A percentile compares a stretch with the other conserved stretches of the same genome.
Evolutionary conservation across 2,113 vertebrate genomes (phyloP).

Genomic region (Corvus cornix): DNA sequence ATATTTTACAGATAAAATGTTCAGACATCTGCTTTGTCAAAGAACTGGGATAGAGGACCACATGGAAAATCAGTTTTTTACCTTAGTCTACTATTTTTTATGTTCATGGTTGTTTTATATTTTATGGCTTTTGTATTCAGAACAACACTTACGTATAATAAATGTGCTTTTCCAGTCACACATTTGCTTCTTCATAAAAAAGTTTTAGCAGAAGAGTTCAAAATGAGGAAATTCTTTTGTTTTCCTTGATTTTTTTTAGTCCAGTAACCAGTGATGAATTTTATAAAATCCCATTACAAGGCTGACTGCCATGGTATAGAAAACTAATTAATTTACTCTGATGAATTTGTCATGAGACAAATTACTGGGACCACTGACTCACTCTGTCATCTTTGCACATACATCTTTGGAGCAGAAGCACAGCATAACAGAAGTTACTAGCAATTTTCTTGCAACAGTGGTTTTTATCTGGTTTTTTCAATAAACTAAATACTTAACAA

Average conservation of each 20-base stretch:
- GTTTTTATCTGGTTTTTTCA: neutral
- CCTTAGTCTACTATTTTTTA: neutral
- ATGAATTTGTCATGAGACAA: neutral
- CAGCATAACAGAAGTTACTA: neutral
- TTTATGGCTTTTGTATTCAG: neutral
- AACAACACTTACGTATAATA: neutral
- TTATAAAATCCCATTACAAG: neutral
- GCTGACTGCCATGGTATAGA: neutral
- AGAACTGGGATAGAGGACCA: neutral
- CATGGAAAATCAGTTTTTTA: neutral
- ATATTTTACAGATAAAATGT: neutral
- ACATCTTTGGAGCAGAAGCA: neutral
- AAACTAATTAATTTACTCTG: neutral
- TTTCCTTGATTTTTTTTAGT: neutral
- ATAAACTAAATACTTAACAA: neutral
- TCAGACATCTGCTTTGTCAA: neutral
- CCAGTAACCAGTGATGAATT: neutral
- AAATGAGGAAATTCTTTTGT: neutral
- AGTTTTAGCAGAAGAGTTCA: neutral
- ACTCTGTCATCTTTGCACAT: neutral
- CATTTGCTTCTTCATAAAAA: neutral
- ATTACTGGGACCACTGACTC: constrained; percentile 8
- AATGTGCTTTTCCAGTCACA: neutral
- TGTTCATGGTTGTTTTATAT: neutral
- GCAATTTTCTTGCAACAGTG: neutral